A percentile compares a stretch with the other conserved stretches of the same genome.
Conservation (phyloP, 1,140 invertebrate genomes). For the Callitettix versicolor region DNA sequence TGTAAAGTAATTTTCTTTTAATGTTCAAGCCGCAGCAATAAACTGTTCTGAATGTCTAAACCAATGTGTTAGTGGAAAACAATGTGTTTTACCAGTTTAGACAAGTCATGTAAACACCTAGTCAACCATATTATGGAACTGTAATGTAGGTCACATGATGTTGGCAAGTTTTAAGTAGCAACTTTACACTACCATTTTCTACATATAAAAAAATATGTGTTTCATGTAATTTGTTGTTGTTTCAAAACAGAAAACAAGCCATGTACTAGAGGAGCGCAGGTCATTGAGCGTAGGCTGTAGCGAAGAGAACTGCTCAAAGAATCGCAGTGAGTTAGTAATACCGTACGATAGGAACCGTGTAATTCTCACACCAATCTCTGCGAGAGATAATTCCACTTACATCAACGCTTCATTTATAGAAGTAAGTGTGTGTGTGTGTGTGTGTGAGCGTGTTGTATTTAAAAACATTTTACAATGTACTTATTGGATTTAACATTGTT, state of each 20-base stretch:
- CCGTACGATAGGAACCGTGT: conserved; percentile 88
- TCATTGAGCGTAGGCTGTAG: conserved; percentile 66
- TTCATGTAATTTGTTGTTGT: conserved; percentile 23
- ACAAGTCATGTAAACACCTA: too few relatives aligned
- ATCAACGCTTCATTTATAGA: conserved; percentile 96
- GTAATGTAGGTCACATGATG: background rate
- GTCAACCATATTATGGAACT: too few relatives aligned
- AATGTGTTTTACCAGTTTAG: too few relatives aligned
- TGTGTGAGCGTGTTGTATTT: too few relatives aligned
- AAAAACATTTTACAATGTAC: too few relatives aligned
- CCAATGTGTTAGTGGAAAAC: too few relatives aligned
- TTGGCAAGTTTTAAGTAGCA: background rate
- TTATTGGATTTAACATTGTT: too few relatives aligned
- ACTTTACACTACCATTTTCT: conserved; percentile 14
- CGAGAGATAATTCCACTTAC: conserved; percentile 83
- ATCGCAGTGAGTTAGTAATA: conserved; percentile 75
- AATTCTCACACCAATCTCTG: conserved; percentile 68
- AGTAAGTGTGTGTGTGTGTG: conserved; percentile 39
- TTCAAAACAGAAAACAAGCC: conserved; percentile 58
- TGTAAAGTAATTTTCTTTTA: too few relatives aligned
- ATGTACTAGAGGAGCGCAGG: conserved; percentile 67
- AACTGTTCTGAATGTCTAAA: too few relatives aligned
- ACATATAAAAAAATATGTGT: too few relatives aligned
- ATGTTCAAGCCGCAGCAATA: too few relatives aligned
- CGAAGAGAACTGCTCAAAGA: conserved; percentile 79